phyloP scores from a whole-genome alignment of 2,113 vertebrate genomes.

The Perccottus glenii region DNA sequence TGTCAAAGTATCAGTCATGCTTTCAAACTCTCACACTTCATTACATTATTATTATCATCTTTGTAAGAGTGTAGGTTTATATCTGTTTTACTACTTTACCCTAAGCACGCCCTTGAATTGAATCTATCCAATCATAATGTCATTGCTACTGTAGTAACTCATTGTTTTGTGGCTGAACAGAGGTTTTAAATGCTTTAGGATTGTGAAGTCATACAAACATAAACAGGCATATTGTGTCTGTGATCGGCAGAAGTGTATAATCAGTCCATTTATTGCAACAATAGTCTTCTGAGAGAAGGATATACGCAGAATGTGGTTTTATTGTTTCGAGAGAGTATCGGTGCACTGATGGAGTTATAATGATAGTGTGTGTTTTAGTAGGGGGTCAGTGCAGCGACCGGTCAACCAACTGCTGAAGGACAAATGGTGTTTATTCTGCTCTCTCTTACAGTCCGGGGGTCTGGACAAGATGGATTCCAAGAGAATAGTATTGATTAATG shows the following conservation, averaged over 20 bases:
- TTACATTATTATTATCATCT: too few relatives aligned
- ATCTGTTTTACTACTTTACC: too few relatives aligned
- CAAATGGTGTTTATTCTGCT: conserved; percentile 40
- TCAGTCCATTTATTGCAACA: conserved; percentile 36
- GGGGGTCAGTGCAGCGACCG: conserved; percentile 44
- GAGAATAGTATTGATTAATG: neutral
- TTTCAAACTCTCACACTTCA: neutral
- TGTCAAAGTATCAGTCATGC: neutral
- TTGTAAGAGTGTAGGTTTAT: too few relatives aligned
- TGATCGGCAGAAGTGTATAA: conserved; percentile 3
- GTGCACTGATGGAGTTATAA: conserved; percentile 47
- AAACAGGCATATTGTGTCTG: neutral
- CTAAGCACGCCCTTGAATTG: conserved; percentile 6
- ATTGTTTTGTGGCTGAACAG: conserved; percentile 26
- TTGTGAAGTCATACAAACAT: neutral
- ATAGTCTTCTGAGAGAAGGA: conserved; percentile 3
- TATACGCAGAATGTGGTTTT: conserved; percentile 30
- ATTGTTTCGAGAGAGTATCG: conserved; percentile 52
- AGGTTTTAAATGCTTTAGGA: conserved; percentile 22
- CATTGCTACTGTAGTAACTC: conserved; percentile 26
- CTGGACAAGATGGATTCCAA: conserved; percentile 6
- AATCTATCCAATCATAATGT: conserved; percentile 3
- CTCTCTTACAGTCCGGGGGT: conserved; percentile 1
- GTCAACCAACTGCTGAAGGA: conserved; percentile 41
- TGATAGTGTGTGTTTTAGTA: conserved; percentile 50